Base-by-base conservation (phyloP, 2,797 vertebrate genomes). In the Typhlichthys eigenmanni region DNA sequence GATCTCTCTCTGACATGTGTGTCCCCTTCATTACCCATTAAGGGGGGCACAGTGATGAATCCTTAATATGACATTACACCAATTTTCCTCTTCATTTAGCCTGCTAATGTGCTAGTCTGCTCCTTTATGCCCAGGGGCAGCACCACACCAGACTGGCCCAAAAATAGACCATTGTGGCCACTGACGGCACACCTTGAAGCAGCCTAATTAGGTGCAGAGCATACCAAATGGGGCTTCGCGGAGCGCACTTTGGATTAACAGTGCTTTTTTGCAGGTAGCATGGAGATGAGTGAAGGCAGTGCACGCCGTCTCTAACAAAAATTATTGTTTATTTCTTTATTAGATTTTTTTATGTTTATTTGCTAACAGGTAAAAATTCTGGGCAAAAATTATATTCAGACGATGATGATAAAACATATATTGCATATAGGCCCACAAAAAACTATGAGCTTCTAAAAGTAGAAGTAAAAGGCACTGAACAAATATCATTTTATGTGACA, bases 31-130 rank as follows among this genome's bases (percentile, higher is more conserved):
- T 93, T 82, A 90, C 87, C 83, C 80, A 71, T 91, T 91, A 93
- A 91, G 91, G 83, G 92, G 94, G 95, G 92, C 93, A 93, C 93
- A 95, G 95, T 95, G 94, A 95, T 95, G 95, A 95, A 96, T 95
- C 94, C 95, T 94, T 96, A 96, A 96, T 96, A 95, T 94, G 94
- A 95, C 95, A 97, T 98, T 95, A 96, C 95, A 95, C 94, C 95
- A 95, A 97, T 98, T 96, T 97, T 98, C 95, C 95, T 95, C 94
- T 95, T 97, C 95, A 97, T 98, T 97, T 96, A 91, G 92, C 87
- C 92, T 93, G 91, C 93, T 94, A 94, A 94, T 94, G 94, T 92
- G 92, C 93, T 92, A 93, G 94, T 94, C 92, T 90, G 93, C 87
- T 87, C 90, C 94, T 90, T 87, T 92, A 86, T 87, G 76, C 86